Evolutionary conservation across 2,113 vertebrate genomes (phyloP), one percentile per base, ranked within the genome.

Genomic region (Rhinogobius similis): DNA sequence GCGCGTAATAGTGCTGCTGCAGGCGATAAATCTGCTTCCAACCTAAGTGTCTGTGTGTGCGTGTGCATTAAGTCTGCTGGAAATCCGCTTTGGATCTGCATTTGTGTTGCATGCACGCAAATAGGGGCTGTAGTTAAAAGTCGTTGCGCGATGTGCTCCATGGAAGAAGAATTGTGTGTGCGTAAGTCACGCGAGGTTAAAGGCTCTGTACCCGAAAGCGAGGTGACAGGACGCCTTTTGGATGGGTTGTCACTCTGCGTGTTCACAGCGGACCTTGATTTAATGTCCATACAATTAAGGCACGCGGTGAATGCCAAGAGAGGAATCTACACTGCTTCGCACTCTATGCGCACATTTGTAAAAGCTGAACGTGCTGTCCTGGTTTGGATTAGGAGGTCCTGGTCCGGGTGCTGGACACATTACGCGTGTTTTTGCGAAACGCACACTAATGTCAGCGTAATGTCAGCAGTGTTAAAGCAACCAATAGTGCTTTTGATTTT

Each of bases 231-330:
- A 72, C 68, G 68, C 69, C 68, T 73, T 86, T 53, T 66, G 27
- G 68, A 73, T 68, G 89, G 94, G 93, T 91, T 94, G 89, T 94
- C 91, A 88, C 96, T 97, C 95, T 95, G 93, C 96, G 94, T 98
- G 96, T 96, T 97, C 96, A 97, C 96, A 96, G 96, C 94, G 96
- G 95, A 96, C 96, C 96, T 97, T 97, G 96, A 97, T 97, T 97
- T 97, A 95, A 96, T 96, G 94, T 96, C 94, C 92, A 96, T 94
- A 97, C 96, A 97, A 97, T 97, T 97, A 97, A 97, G 96, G 96
- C 96, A 97, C 96, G 96, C 96, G 96, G 96, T 97, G 95, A 97
- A 97, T 97, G 96, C 95, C 95, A 97, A 97, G 95, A 96, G 96
- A 93, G 94, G 93, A 91, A 93, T 90, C 90, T 92, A 86, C 89